A percentile compares a stretch with the other conserved stretches of the same genome.
Conservation (phyloP, 2,797 vertebrate species). For the Cyprinodon diabolis region DNA sequence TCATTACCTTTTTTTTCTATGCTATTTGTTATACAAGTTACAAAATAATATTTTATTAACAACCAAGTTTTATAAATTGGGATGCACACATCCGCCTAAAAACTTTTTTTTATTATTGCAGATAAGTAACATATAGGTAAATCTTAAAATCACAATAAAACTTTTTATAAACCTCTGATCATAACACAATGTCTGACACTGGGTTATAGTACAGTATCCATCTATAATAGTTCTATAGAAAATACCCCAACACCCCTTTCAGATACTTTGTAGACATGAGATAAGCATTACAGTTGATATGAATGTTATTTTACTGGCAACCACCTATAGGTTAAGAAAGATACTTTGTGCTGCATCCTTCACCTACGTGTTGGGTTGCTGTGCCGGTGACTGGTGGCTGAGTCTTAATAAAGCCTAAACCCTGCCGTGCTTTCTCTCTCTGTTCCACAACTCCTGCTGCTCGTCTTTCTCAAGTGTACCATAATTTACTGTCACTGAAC, state of each 20-base stretch:
- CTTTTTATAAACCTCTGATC: background rate
- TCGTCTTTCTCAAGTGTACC: slow-evolving; percentile 75
- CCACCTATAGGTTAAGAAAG: slow-evolving; percentile 65
- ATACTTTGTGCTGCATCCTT: slow-evolving; percentile 59
- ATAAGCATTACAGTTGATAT: slow-evolving; percentile 70
- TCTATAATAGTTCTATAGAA: slow-evolving; percentile 15
- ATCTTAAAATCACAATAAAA: background rate
- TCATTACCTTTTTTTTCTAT: background rate
- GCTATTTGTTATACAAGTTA: background rate
- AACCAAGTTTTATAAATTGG: background rate
- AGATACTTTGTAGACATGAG: slow-evolving; percentile 57
- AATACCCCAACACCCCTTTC: slow-evolving; percentile 52
- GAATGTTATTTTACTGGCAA: slow-evolving; percentile 51
- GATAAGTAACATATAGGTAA: background rate
- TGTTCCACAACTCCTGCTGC: slow-evolving; percentile 75
- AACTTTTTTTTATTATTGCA: no score
- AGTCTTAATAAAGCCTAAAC: slow-evolving; percentile 80
- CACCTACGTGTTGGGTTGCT: slow-evolving; percentile 68
- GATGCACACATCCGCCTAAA: background rate
- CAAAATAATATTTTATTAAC: background rate
- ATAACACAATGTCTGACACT: background rate
- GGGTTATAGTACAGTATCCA: background rate
- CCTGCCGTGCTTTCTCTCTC: slow-evolving; percentile 73
- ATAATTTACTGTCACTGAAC: slow-evolving; percentile 82
- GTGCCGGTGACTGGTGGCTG: slow-evolving; percentile 60